Evolutionary conservation across 2,113 vertebrate genomes (phyloP).

Genomic region (Macrotus californicus): DNA sequence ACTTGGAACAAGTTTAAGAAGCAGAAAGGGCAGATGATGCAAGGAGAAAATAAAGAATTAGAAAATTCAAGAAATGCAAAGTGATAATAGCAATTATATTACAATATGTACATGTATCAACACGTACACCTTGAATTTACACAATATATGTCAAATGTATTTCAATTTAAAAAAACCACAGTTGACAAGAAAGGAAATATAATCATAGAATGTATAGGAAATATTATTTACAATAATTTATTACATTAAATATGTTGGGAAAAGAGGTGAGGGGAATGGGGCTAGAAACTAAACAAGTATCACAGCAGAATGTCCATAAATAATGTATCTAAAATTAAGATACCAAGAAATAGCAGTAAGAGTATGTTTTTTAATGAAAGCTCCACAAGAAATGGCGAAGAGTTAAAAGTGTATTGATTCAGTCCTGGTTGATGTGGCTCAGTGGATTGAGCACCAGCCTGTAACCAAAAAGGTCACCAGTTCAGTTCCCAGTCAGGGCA

Average conservation of each 20-base stretch:
- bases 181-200: not conserved
- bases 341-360: not conserved
- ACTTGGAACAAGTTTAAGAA: not conserved
- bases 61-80: not conserved
- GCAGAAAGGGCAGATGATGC: not conserved
- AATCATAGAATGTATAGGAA: not conserved
- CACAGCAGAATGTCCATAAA: not conserved
- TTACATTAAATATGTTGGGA: not conserved
- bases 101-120: not conserved
- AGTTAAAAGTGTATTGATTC: too few relatives aligned
- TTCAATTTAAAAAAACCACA: not conserved
- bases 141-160: not conserved
- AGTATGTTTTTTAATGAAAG: too few relatives aligned
- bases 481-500: too few relatives aligned
- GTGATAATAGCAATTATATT: not conserved
- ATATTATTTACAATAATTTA: not conserved
- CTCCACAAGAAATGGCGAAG: too few relatives aligned
- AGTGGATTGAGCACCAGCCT: too few relatives aligned
- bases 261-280: not conserved
- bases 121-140: not conserved
- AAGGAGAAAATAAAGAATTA: not conserved
- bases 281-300: not conserved
- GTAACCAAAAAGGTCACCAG: too few relatives aligned
- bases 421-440: not conserved
- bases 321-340: not conserved